Percentiles rank a stretch among this genome's conserved stretches.
phyloP scores from a whole-genome alignment of 2,797 vertebrate species.

The Karalla daura region DNA sequence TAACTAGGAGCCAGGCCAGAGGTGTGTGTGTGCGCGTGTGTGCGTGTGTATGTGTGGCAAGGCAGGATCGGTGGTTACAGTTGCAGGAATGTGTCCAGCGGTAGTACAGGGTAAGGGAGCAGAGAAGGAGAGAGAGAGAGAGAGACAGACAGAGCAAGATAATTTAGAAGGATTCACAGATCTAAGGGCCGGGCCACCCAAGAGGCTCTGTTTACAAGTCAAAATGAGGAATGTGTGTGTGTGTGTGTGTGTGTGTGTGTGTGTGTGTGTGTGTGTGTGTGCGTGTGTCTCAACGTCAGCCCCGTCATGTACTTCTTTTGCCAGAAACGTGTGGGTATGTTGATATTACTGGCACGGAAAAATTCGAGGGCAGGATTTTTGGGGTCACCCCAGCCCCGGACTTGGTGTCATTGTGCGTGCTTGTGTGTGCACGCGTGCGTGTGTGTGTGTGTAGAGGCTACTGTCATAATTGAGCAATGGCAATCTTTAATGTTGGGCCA shows the following conservation, averaged over 20 bases:
- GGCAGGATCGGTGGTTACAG: conserved; percentile 44
- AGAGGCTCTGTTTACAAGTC: conserved; percentile 61
- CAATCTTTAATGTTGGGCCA: conserved; percentile 58
- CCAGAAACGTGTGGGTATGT: conserved; percentile 50
- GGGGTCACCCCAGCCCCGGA: conserved; percentile 59
- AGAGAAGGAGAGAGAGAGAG: conserved; percentile 9
- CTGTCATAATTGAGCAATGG: conserved; percentile 61
- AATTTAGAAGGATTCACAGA: conserved; percentile 58
- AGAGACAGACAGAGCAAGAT: conserved; percentile 28
- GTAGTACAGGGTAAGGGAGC: not conserved
- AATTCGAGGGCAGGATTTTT: conserved; percentile 65
- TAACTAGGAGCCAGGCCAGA: conserved; percentile 44
- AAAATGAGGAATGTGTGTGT: conserved; percentile 43
- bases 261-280: conserved; percentile 17
- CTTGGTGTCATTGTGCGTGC: conserved; percentile 26
- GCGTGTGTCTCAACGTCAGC: conserved; percentile 18
- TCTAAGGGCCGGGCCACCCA: conserved; percentile 69
- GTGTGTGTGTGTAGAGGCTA: conserved; percentile 39
- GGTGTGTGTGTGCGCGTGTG: conserved; percentile 12
- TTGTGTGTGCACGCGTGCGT: not conserved
- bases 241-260: conserved; percentile 13
- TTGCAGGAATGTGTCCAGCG: conserved; percentile 49
- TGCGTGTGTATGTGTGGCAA: conserved; percentile 9
- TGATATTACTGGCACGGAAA: conserved; percentile 64
- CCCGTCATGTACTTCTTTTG: conserved; percentile 46